phyloP scores from a whole-genome alignment of 2,797 vertebrate genomes.

The Melanotaenia maccullochi region DNA sequence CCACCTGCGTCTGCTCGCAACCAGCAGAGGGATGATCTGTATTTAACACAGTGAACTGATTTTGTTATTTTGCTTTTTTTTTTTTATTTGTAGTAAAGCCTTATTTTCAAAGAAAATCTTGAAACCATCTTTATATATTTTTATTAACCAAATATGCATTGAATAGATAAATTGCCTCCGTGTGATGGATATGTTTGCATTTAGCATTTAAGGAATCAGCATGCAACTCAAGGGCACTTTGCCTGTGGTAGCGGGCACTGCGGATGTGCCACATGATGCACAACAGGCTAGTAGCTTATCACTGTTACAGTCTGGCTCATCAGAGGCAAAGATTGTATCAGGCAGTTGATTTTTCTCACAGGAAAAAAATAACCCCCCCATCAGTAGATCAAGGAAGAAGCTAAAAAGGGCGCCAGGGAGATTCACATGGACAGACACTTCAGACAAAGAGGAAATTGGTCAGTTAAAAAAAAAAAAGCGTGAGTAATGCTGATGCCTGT shows the following conservation, averaged over 20 bases:
- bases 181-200: conserved; percentile 12
- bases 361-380: not conserved
- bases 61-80: not conserved
- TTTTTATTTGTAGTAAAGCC: not conserved
- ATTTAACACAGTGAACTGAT: not conserved
- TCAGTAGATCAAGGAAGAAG: conserved; percentile 1
- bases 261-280: conserved; percentile 24
- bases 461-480: conserved; percentile 53
- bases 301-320: not conserved
- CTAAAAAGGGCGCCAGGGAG: conserved; percentile 19
- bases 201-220: conserved; percentile 27
- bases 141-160: not conserved
- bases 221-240: conserved; percentile 40
- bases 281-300: conserved; percentile 15
- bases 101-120: not conserved
- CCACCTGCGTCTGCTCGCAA: conserved; percentile 42
- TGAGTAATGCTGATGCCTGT: conserved; percentile 73
- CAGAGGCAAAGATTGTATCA: conserved; percentile 9
- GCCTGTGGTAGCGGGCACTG: conserved; percentile 9
- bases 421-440: conserved; percentile 44
- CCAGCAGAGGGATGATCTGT: conserved; percentile 21
- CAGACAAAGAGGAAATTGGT: conserved; percentile 78
- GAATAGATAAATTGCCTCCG: not conserved
- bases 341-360: not conserved
- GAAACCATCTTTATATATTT: not conserved